Evolutionary conservation across 2,797 vertebrate genomes (phyloP).

Genomic region (Gallinago stenura): DNA sequence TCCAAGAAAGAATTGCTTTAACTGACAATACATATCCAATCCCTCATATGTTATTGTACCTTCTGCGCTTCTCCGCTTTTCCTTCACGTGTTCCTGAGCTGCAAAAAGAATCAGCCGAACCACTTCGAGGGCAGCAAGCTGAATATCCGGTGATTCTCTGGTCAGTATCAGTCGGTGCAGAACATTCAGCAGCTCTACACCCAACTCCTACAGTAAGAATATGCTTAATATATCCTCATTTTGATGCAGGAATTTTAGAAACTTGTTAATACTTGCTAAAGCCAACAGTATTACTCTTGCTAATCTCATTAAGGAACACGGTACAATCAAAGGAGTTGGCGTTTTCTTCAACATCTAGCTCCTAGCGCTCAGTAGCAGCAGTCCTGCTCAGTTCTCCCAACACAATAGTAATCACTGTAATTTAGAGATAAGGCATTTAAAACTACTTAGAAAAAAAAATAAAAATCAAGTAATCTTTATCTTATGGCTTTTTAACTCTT

Average conservation of each 20-base stretch:
- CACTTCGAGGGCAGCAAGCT: constrained; percentile 88
- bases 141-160: constrained; percentile 86
- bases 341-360: not conserved
- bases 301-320: not conserved
- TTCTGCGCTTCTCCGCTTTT: constrained; percentile 93
- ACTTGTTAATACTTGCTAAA: not conserved
- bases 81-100: constrained; percentile 90
- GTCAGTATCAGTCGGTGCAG: constrained; percentile 92
- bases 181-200: constrained; percentile 90
- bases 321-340: not conserved
- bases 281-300: not conserved
- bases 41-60: constrained; percentile 73
- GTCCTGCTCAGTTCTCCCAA: not conserved
- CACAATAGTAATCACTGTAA: not conserved
- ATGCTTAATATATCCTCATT: not conserved
- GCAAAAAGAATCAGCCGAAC: constrained; percentile 87
- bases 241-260: not conserved
- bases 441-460: not conserved
- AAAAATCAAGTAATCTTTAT: not conserved
- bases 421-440: not conserved
- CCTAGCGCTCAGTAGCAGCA: not conserved
- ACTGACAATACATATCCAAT: not conserved
- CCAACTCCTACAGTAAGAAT: constrained; percentile 81
- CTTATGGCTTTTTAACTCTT: not conserved
- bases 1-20: not conserved